Evolutionary conservation across 2,797 vertebrate species (phyloP).

Genomic region (Hydrophis major): DNA sequence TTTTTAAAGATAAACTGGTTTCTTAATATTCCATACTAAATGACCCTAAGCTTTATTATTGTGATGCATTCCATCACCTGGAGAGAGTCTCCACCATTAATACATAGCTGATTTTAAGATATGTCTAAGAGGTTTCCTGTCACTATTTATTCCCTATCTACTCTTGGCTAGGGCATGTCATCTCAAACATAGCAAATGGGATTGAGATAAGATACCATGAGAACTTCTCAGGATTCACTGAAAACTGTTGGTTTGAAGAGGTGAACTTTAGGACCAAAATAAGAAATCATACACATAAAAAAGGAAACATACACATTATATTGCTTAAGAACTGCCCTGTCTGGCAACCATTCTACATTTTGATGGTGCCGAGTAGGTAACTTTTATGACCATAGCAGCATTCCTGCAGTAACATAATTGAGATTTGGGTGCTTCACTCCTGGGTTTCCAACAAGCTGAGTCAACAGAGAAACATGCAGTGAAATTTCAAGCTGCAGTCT

Average conservation of each 20-base stretch:
- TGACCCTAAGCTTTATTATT: neutral
- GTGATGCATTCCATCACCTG: neutral
- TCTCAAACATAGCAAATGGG: neutral
- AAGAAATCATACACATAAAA: neutral
- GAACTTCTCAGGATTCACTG: neutral
- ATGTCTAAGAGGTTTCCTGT: neutral
- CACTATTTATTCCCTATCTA: neutral
- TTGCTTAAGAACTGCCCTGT: neutral
- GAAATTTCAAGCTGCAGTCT: neutral
- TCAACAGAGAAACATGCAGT: neutral
- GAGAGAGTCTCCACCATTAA: neutral
- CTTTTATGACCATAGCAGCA: neutral
- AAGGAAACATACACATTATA: neutral
- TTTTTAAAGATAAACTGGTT: neutral
- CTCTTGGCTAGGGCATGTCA: neutral
- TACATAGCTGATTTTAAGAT: neutral
- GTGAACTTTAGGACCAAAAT: neutral
- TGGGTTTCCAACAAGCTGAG: neutral
- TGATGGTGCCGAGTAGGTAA: neutral
- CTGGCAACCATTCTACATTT: neutral
- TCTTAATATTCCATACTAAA: neutral
- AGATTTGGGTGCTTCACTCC: neutral
- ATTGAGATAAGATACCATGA: neutral
- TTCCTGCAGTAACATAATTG: neutral
- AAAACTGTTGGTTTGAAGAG: neutral